Conservation (phyloP, 1,140 invertebrate species). For the Vollenhovia emeryi region DNA sequence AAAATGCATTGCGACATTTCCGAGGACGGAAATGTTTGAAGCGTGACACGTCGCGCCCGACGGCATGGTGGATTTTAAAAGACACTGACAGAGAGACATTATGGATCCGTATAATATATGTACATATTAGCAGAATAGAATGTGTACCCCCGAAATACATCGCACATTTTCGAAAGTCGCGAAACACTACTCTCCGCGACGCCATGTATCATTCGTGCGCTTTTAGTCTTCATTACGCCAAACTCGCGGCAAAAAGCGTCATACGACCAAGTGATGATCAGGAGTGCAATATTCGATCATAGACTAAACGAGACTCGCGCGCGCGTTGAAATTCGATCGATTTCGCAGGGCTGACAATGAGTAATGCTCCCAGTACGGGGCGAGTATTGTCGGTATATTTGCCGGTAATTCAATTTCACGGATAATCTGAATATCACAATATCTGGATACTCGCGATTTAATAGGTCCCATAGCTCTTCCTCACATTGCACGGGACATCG, state of each 20-base stretch:
- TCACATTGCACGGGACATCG: not conserved
- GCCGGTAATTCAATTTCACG: not conserved
- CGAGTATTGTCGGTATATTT: not conserved
- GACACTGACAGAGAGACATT: constrained; percentile 35
- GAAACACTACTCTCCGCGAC: not conserved
- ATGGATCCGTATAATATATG: constrained; percentile 18
- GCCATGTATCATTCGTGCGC: not conserved
- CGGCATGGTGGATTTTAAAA: constrained; percentile 23
- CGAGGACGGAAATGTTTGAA: constrained; percentile 27
- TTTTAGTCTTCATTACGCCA: constrained; percentile 36
- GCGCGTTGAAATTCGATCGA: not conserved
- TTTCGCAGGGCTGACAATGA: not conserved
- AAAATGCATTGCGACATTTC: constrained; percentile 43
- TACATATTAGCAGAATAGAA: constrained; percentile 30
- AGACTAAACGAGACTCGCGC: not conserved
- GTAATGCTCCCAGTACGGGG: not conserved
- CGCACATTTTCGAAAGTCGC: not conserved
- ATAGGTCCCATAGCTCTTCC: not conserved
- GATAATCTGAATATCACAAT: not conserved
- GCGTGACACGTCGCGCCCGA: constrained; percentile 1
- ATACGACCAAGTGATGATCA: not conserved
- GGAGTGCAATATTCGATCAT: not conserved
- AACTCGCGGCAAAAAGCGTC: not conserved
- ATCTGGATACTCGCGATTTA: constrained; percentile 9
- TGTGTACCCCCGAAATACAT: not conserved